Evolutionary conservation across 2,113 vertebrate genomes (phyloP).

Genomic region (Pagrus major): DNA sequence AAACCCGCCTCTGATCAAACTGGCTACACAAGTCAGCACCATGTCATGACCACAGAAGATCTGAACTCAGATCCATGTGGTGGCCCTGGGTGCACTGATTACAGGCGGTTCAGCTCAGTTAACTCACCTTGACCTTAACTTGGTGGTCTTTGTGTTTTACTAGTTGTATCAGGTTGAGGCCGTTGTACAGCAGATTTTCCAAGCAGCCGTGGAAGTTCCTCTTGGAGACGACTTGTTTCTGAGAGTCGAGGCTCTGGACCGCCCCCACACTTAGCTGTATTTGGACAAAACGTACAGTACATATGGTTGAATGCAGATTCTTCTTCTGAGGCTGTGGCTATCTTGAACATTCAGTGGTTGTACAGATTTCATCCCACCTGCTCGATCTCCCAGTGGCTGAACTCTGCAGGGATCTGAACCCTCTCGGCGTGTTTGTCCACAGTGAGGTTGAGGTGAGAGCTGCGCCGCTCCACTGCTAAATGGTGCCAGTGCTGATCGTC

Average conservation of each 20-base stretch:
- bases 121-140: slow-evolving; percentile 87
- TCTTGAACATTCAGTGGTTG: too few relatives aligned
- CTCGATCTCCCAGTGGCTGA: slow-evolving; percentile 86
- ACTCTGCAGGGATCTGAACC: slow-evolving; percentile 86
- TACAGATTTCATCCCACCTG: slow-evolving; percentile 85
- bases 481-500: slow-evolving; percentile 98
- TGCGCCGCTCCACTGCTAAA: slow-evolving; percentile 85
- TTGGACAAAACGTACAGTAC: neutral
- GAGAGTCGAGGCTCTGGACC: slow-evolving; percentile 81
- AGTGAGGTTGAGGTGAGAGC: slow-evolving; percentile 91
- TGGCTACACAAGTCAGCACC: neutral
- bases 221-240: slow-evolving; percentile 62
- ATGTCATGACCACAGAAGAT: neutral
- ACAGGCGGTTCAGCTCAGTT: neutral
- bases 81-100: too few relatives aligned
- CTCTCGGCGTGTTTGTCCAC: slow-evolving; percentile 90
- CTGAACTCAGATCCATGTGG: neutral
- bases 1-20: too few relatives aligned
- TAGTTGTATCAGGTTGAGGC: slow-evolving; percentile 88
- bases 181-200: slow-evolving; percentile 93
- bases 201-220: slow-evolving; percentile 92
- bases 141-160: slow-evolving; percentile 81
- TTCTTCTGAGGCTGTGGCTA: neutral
- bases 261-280: slow-evolving; percentile 92
- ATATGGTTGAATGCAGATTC: too few relatives aligned